These are phyloP conservation scores for Anseranas semipalmata DNA, from an alignment of 2,113 vertebrate genomes.

Conservation along the genomic window DNA sequence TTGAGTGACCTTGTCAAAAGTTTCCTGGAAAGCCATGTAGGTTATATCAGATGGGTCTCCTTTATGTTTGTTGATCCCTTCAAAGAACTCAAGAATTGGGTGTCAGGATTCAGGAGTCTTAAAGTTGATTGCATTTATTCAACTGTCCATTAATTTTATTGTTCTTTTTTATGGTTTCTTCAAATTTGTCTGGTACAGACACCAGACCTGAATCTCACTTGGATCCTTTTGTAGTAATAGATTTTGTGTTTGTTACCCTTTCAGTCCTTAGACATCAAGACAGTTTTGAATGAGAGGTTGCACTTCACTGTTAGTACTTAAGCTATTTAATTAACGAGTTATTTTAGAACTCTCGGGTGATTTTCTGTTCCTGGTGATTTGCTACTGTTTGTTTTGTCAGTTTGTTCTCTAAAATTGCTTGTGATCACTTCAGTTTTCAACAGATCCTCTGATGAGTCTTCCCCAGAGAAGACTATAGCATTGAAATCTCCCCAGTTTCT, in stretches of 20 bases:
- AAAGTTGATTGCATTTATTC: background rate
- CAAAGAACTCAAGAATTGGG: background rate
- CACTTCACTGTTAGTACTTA: background rate
- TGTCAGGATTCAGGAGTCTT: background rate
- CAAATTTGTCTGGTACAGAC: background rate
- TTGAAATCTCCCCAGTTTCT: background rate
- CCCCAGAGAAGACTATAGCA: background rate
- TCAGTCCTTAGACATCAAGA: background rate
- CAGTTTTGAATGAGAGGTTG: background rate
- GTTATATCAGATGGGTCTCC: background rate
- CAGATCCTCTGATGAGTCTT: background rate
- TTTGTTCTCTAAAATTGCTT: background rate
- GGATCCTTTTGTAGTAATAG: background rate
- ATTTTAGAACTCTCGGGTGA: background rate
- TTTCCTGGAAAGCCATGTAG: background rate
- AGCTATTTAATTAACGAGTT: background rate
- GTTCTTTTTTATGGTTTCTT: background rate
- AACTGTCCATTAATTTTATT: background rate
- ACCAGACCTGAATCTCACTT: background rate
- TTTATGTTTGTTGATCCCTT: background rate
- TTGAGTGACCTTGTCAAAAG: background rate
- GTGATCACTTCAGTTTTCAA: background rate
- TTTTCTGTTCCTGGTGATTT: background rate
- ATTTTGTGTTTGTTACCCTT: background rate
- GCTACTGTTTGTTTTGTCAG: background rate